Percentiles rank a stretch among this genome's conserved stretches.
These are phyloP conservation scores for Coregonus suidteri DNA, from an alignment of 2,797 vertebrate genomes.

Conservation along the genomic window DNA sequence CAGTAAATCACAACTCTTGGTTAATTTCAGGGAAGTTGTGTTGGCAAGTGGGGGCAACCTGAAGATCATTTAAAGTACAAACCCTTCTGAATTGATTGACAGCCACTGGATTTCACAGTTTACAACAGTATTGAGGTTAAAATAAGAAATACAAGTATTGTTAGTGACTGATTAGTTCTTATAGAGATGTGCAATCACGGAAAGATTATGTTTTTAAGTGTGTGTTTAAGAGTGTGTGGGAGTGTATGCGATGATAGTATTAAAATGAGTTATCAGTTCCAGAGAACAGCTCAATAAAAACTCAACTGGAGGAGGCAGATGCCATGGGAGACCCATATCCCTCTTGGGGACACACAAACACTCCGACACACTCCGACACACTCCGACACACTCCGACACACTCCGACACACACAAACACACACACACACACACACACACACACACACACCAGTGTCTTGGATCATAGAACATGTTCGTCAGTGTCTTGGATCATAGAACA, in stretches of 20 bases:
- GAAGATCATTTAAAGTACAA: background rate
- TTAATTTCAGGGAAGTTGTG: conserved; percentile 2
- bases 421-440: background rate
- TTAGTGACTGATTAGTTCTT: conserved; percentile 37
- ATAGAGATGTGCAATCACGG: conserved; percentile 42
- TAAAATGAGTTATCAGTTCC: conserved; percentile 17
- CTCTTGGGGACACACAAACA: conserved; percentile 13
- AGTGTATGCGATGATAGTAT: too few relatives aligned
- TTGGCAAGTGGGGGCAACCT: background rate
- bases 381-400: too few relatives aligned
- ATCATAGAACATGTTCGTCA: too few relatives aligned
- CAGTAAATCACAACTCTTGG: background rate
- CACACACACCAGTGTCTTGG: too few relatives aligned
- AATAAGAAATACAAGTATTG: conserved; percentile 17
- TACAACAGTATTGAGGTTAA: conserved; percentile 20
- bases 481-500: too few relatives aligned
- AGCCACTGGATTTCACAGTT: background rate
- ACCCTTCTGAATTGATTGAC: background rate
- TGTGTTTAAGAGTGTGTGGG: conserved; percentile 26
- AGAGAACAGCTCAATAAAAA: conserved; percentile 49
- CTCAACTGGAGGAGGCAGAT: conserved; percentile 47
- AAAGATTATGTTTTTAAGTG: conserved; percentile 47
- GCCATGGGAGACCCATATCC: background rate
- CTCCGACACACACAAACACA: too few relatives aligned
- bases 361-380: too few relatives aligned